A percentile compares a stretch with the other conserved stretches of the same genome.
phyloP scores from a whole-genome alignment of 2,888 invertebrate species.

The Lampropteryx suffumata region DNA sequence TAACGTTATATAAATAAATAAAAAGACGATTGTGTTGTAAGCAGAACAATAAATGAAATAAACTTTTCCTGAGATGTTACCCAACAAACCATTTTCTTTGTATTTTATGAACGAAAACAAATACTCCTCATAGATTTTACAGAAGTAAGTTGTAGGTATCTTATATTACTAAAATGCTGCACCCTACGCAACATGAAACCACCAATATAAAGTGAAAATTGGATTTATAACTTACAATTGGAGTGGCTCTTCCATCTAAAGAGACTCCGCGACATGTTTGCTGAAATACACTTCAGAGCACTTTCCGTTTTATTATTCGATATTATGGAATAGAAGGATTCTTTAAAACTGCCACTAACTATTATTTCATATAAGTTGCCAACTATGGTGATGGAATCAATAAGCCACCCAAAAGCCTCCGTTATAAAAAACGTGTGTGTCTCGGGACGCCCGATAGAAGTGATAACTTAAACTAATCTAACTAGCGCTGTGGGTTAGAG shows the following conservation, averaged over 20 bases:
- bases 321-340: not conserved
- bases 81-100: no score
- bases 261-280: conserved; percentile 69
- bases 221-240: conserved; percentile 81
- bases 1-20: no score
- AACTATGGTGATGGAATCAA: no score
- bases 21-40: no score
- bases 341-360: conserved; percentile 12
- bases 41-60: no score
- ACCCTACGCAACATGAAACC: conserved; percentile 67
- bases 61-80: no score
- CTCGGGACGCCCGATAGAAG: no score
- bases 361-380: no score
- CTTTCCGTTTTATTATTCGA: conserved; percentile 46
- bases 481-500: no score
- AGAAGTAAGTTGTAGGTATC: conserved; percentile 25
- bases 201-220: conserved; percentile 80
- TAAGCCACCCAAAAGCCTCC: no score
- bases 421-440: no score
- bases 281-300: conserved; percentile 69
- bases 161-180: conserved; percentile 37
- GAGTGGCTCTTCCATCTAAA: conserved; percentile 76
- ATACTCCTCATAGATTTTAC: conserved; percentile 24
- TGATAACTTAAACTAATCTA: no score
- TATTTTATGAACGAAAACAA: conserved; percentile 23